Percentiles rank a stretch among this genome's conserved stretches.
Evolutionary conservation across 2,797 vertebrate species (phyloP).

Genomic region (Knipowitschia caucasica): DNA sequence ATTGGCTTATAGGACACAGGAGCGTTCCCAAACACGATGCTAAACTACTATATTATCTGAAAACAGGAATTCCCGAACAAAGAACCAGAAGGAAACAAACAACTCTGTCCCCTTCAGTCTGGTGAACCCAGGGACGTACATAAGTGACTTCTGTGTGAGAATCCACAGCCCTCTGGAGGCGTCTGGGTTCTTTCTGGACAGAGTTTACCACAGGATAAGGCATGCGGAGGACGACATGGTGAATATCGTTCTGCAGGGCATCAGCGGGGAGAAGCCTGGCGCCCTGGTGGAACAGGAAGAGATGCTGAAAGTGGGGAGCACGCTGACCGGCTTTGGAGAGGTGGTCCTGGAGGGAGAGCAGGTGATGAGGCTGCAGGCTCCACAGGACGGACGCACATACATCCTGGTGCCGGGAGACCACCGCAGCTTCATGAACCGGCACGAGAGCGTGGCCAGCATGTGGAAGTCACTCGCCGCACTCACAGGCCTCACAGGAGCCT

Average conservation of each 20-base stretch:
- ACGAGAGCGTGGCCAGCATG: conserved; percentile 61
- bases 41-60: background rate
- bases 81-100: conserved; percentile 62
- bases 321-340: conserved; percentile 73
- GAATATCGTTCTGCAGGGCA: conserved; percentile 43
- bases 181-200: conserved; percentile 59
- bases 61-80: conserved; percentile 56
- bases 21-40: too few species aligned
- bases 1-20: too few species aligned
- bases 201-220: conserved; percentile 49
- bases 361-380: conserved; percentile 67
- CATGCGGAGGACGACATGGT: conserved; percentile 49
- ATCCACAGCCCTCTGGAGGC: conserved; percentile 68
- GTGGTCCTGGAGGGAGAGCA: conserved; percentile 68
- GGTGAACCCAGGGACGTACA: conserved; percentile 51
- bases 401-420: conserved; percentile 63
- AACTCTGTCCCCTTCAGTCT: conserved; percentile 71
- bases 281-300: conserved; percentile 64
- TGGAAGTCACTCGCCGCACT: conserved; percentile 63
- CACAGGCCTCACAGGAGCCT: conserved; percentile 57
- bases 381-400: conserved; percentile 60
- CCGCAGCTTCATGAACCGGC: conserved; percentile 66
- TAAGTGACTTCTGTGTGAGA: conserved; percentile 51
- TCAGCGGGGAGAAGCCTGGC: conserved; percentile 62
- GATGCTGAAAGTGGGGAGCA: conserved; percentile 67